Evolutionary conservation across 2,113 vertebrate genomes (phyloP), one percentile per base, ranked within the genome.

Genomic region (Stictonetta naevosa): DNA sequence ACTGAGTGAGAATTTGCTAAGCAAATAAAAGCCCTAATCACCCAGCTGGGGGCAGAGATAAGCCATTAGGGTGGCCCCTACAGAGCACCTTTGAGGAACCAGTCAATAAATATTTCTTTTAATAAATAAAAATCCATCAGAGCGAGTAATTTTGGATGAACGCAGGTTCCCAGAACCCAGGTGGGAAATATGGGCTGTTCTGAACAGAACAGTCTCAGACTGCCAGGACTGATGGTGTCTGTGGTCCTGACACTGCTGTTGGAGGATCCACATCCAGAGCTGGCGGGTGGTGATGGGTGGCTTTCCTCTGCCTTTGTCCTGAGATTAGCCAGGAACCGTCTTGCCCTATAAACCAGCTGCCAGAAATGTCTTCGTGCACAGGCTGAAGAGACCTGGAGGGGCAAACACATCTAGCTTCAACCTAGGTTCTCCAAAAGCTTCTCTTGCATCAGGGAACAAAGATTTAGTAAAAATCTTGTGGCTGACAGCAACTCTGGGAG

Each of bases 161-260:
- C 1, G 1, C 23, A 38, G 4, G 10, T 40, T 80, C 44, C 22
- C 2, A 1, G 26, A 31, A 19, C 3, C 9, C 1, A 1, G 34
- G 29, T 66, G 73, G 55, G 84, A 31, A 80, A 67, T 44, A 46
- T 40, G n/a, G 5, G 3, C 17, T 93, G 87, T 46, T 91, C 87
- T 40, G 66, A 91, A 83, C 74, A 89, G 42, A 83, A 50, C 18
- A 58, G 80, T 83, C 52, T 79, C 71, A 73, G 63, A 20, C 17
- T 86, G 23, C 11, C 75, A 73, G 56, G 53, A 53, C 81, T 76
- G 50, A 44, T 1, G 74, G 19, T 59, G 36, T n/a, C 55, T 36
- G 9, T 7, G 56, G 55, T 64, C 26, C 34, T 80, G 55, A 69
- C 36, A n/a, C 26, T 73, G 63, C 71, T 88, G 50, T 36, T 46